These are phyloP conservation scores for Drosophila sechellia DNA, from an alignment of 1,140 invertebrate genomes.

Conservation along the genomic window DNA sequence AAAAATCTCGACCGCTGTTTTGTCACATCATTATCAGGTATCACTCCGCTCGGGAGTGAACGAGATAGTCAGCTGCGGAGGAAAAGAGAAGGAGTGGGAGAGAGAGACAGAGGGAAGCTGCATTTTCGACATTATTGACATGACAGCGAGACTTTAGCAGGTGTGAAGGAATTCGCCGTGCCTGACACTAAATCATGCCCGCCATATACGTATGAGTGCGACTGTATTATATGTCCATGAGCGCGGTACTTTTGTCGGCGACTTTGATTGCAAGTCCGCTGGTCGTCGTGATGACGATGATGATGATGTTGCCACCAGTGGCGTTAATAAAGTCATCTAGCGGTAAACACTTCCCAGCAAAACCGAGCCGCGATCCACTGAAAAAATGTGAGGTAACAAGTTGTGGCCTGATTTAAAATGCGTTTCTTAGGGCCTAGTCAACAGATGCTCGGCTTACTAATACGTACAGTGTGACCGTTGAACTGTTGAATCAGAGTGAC, in stretches of 20 bases:
- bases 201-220: slow-evolving; percentile 21
- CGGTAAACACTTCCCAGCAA: slow-evolving; percentile 52
- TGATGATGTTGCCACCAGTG: slow-evolving; percentile 54
- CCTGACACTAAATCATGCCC: slow-evolving; percentile 74
- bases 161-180: slow-evolving; percentile 77
- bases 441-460: background rate
- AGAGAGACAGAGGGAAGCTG: slow-evolving; percentile 24
- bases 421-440: background rate
- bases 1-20: slow-evolving; percentile 76
- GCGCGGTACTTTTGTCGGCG: slow-evolving; percentile 49
- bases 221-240: slow-evolving; percentile 46
- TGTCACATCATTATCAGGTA: slow-evolving; percentile 83
- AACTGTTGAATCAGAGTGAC: background rate
- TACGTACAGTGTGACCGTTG: background rate
- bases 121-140: slow-evolving; percentile 78
- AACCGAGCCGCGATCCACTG: background rate
- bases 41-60: slow-evolving; percentile 16
- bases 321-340: slow-evolving; percentile 80
- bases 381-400: background rate
- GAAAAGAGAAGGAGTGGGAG: background rate
- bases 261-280: slow-evolving; percentile 71
- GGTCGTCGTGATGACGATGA: slow-evolving; percentile 21
- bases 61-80: background rate
- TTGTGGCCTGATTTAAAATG: background rate
- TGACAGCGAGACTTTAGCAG: slow-evolving; percentile 74